Percentiles rank a stretch among this genome's conserved stretches.
phyloP scores from a whole-genome alignment of 2,888 invertebrate species.

The Pterobdella sp. region DNA sequence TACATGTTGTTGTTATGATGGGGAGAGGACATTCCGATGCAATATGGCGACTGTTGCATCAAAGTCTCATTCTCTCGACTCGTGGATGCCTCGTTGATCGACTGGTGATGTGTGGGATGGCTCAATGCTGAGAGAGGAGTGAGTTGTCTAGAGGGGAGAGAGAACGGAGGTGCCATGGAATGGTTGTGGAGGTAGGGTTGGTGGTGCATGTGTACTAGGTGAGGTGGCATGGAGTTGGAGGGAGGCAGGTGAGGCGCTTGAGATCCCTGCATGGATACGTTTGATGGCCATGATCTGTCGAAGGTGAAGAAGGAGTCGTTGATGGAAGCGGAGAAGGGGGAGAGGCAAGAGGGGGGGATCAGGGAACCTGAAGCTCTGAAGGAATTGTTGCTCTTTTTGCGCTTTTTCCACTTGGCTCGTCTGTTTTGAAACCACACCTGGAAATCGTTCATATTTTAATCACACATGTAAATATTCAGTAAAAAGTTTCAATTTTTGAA shows the following conservation, averaged over 20 bases:
- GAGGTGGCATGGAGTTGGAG: constrained; percentile 31
- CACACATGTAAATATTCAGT: neutral
- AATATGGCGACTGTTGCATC: constrained; percentile 22
- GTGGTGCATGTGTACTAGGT: constrained; percentile 1
- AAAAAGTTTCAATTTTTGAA: neutral
- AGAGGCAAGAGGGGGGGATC: constrained; percentile 82
- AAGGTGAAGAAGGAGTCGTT: constrained; percentile 62
- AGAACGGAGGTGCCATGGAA: constrained; percentile 20
- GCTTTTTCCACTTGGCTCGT: constrained; percentile 95
- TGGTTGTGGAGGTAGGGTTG: constrained; percentile 18
- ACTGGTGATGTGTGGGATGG: constrained; percentile 1
- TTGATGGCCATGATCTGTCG: constrained; percentile 24
- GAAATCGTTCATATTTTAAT: neutral
- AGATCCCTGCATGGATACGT: neutral
- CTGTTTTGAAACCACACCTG: constrained; percentile 99
- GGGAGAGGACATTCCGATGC: constrained; percentile 12
- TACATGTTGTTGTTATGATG: neutral
- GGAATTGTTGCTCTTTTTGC: constrained; percentile 89
- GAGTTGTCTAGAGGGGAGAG: constrained; percentile 21
- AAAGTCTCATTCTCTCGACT: constrained; percentile 17
- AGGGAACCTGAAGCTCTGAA: constrained; percentile 74
- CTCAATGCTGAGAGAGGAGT: constrained; percentile 15
- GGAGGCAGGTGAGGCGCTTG: constrained; percentile 9
- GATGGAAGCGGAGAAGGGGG: constrained; percentile 71
- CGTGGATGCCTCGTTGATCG: neutral